These are phyloP conservation scores for Cephus spinipes DNA, from an alignment of 2,888 invertebrate species.

Conservation along the genomic window DNA sequence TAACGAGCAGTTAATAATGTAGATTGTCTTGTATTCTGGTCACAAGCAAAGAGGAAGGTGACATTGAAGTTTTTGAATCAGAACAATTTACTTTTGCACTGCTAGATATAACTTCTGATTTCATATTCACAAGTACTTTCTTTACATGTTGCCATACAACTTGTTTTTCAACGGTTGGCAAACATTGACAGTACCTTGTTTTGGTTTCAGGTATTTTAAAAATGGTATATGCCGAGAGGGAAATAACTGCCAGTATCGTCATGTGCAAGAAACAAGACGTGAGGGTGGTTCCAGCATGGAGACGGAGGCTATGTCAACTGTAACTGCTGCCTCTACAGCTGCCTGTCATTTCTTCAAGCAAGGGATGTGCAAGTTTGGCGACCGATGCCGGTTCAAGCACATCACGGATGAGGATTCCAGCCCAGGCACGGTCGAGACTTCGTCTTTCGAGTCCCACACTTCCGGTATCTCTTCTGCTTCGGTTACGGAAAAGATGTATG, in stretches of 20 bases:
- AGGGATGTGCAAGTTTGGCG: slow-evolving; percentile 59
- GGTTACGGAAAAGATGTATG: slow-evolving; percentile 1
- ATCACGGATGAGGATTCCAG: slow-evolving; percentile 31
- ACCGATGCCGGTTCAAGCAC: slow-evolving; percentile 56
- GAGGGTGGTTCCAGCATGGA: slow-evolving; percentile 30
- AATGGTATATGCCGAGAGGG: slow-evolving; percentile 62
- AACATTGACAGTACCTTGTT: not conserved
- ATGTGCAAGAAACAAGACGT: slow-evolving; percentile 41
- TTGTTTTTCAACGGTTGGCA: not conserved
- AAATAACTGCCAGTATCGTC: slow-evolving; percentile 58
- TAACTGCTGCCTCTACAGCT: slow-evolving; percentile 28
- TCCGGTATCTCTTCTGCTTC: slow-evolving; percentile 18
- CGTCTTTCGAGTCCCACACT: slow-evolving; percentile 37
- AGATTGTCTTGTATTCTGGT: not conserved
- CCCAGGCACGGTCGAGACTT: slow-evolving; percentile 35
- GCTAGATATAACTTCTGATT: not conserved
- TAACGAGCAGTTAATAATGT: not conserved
- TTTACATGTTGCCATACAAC: not conserved
- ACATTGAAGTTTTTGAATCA: not conserved
- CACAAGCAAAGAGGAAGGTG: not conserved
- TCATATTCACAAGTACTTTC: not conserved
- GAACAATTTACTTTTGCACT: not conserved
- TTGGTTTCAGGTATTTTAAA: slow-evolving; percentile 56
- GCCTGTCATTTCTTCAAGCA: slow-evolving; percentile 59
- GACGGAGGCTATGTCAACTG: slow-evolving; percentile 24